These are phyloP conservation scores for Zaprionus vittiger DNA, from an alignment of 1,140 invertebrate species.

Conservation along the genomic window DNA sequence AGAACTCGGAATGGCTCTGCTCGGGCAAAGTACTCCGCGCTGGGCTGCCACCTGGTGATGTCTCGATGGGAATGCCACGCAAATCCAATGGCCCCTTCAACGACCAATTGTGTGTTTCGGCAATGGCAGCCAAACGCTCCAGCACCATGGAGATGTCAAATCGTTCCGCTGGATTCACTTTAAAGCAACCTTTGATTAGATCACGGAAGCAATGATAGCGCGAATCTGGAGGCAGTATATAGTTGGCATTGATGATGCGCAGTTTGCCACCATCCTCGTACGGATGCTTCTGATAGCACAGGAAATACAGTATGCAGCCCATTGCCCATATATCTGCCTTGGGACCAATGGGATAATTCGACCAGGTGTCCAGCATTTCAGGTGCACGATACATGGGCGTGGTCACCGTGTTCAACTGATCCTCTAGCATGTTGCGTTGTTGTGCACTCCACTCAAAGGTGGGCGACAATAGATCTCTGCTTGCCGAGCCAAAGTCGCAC, in stretches of 20 bases:
- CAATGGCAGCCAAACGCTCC: conserved; percentile 94
- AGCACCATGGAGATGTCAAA: conserved; percentile 91
- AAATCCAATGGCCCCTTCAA: conserved; percentile 88
- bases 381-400: conserved; percentile 96
- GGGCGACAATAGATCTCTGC: conserved; percentile 92
- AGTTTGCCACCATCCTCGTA: conserved; percentile 99
- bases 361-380: conserved; percentile 99
- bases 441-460: conserved; percentile 96
- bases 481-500: conserved; percentile 99
- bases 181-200: conserved; percentile 94
- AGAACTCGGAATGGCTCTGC: conserved; percentile 81
- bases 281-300: conserved; percentile 97
- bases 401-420: conserved; percentile 92
- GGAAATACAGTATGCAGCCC: conserved; percentile 96
- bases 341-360: conserved; percentile 95
- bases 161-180: conserved; percentile 90
- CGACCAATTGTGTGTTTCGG: conserved; percentile 92
- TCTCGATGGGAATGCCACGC: conserved; percentile 70
- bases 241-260: conserved; percentile 98
- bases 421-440: conserved; percentile 96
- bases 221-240: conserved; percentile 92
- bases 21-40: conserved; percentile 56
- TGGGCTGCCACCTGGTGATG: conserved; percentile 60
- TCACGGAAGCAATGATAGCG: conserved; percentile 94
- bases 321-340: conserved; percentile 98